Base-by-base conservation (phyloP, 1,140 invertebrate species). In the Sitobion miscanthi region DNA sequence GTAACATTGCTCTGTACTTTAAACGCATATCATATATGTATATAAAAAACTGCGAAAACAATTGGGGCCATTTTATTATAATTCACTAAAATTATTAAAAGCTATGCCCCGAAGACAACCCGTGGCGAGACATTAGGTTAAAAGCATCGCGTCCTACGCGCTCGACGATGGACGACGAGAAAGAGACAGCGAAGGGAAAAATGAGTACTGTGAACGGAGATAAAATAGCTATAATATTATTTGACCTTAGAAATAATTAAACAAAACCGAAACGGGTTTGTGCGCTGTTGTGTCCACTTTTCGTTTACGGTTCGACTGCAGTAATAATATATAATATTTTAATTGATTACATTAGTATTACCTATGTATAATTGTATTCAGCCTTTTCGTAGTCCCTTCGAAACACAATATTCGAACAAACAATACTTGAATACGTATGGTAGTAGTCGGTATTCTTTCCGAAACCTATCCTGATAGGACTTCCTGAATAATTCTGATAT, bases 41-140 rank as follows among this genome's bases (percentile, higher is more conserved):
- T 21, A 83, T 0, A 83, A 83, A 42, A 83, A 83, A 83, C 35
- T 42, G 7, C 1, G 21, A 35, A 20, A 83, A 83, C 17, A 83
- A 42, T 83, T 42, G n/a, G 82, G 82, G 82, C 38, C 82, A 42
- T 83, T 83, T 83, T 42, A 83, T 38, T 38, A 83, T 83, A 42
- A 83, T 83, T 83, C 82, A 42, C 20, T n/a, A 42, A 35, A 42
- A n/a, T 83, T 42, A 83, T 83, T 83, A 83, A 83, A 83, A 83
- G 82, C 82, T 42, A 23, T 23, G 77, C 20, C 35, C 77, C 30
- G 11, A 14, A 11, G 82, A 83, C 82, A 1, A 23, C 82, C 82
- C 35, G 82, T 9, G 38, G 82, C 38, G 82, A 83, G 82, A 83
- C 82, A 42, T 83, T 83, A 42, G 82, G 82, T 42, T 83, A 83